phyloP scores from a whole-genome alignment of 2,797 vertebrate genomes.

The Acropternis orthonyx region DNA sequence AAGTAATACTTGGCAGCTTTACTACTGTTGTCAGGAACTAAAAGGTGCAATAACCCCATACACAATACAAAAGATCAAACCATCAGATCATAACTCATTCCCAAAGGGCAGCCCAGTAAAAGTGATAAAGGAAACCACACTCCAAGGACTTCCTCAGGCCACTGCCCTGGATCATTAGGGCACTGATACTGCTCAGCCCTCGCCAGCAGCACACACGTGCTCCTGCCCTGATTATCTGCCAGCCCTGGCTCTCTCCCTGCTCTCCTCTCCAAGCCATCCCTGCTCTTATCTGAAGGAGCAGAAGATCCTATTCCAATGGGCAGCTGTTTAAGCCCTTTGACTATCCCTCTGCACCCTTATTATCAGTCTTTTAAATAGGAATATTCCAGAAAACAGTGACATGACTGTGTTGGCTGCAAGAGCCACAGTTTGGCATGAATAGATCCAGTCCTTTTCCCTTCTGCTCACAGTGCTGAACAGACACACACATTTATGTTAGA shows the following conservation, averaged over 20 bases:
- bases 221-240: background rate
- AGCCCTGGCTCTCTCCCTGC: background rate
- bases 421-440: background rate
- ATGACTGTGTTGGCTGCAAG: background rate
- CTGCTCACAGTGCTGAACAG: background rate
- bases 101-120: conserved; percentile 45
- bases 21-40: conserved; percentile 57
- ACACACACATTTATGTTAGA: background rate
- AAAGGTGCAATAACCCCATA: conserved; percentile 55
- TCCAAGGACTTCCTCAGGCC: conserved; percentile 68
- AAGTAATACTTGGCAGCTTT: conserved; percentile 62
- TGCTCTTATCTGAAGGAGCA: background rate
- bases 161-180: conserved; percentile 40
- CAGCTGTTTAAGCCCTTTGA: background rate
- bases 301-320: background rate
- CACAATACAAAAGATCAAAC: conserved; percentile 61
- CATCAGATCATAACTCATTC: conserved; percentile 48
- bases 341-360: background rate
- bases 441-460: background rate
- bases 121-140: conserved; percentile 58
- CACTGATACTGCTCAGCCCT: conserved; percentile 5
- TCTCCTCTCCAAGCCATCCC: background rate
- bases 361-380: background rate
- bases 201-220: background rate
- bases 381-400: background rate